These are phyloP conservation scores for Agrilus mali DNA, from an alignment of 2,888 invertebrate species.

Conservation along the genomic window DNA sequence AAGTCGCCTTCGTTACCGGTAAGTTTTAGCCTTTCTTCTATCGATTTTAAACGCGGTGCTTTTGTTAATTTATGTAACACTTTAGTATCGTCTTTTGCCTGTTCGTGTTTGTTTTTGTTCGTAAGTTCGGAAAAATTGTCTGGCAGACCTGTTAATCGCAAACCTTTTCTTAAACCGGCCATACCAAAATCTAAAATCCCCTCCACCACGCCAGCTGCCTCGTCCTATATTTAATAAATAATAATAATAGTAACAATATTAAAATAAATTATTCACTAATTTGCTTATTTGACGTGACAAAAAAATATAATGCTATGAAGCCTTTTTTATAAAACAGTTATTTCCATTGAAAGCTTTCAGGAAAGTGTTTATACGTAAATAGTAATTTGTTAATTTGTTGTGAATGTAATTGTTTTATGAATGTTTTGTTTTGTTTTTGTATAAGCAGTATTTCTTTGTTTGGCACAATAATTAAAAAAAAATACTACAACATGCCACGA, in stretches of 20 bases:
- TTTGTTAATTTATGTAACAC: conserved; percentile 12
- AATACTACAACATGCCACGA: neutral
- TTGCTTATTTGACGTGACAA: too few relatives aligned
- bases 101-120: conserved; percentile 8
- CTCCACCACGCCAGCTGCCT: conserved; percentile 52
- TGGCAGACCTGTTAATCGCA: conserved; percentile 45
- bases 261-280: too few relatives aligned
- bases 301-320: too few relatives aligned
- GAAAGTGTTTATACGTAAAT: neutral
- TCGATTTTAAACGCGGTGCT: conserved; percentile 14
- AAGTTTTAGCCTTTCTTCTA: conserved; percentile 10
- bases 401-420: too few relatives aligned
- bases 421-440: neutral
- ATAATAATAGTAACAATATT: too few relatives aligned
- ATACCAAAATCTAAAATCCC: conserved; percentile 49
- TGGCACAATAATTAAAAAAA: neutral
- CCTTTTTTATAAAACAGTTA: neutral
- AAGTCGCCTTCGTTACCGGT: conserved; percentile 20
- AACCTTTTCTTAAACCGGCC: conserved; percentile 46
- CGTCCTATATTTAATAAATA: conserved; percentile 36
- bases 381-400: too few relatives aligned
- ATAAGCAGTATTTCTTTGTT: neutral
- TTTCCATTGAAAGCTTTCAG: conserved; percentile 1
- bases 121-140: conserved; percentile 29
- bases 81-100: conserved; percentile 7